A percentile compares a stretch with the other conserved stretches of the same genome.
Evolutionary conservation across 2,113 vertebrate species (phyloP).

Genomic region (Dicentrarchus labrax): DNA sequence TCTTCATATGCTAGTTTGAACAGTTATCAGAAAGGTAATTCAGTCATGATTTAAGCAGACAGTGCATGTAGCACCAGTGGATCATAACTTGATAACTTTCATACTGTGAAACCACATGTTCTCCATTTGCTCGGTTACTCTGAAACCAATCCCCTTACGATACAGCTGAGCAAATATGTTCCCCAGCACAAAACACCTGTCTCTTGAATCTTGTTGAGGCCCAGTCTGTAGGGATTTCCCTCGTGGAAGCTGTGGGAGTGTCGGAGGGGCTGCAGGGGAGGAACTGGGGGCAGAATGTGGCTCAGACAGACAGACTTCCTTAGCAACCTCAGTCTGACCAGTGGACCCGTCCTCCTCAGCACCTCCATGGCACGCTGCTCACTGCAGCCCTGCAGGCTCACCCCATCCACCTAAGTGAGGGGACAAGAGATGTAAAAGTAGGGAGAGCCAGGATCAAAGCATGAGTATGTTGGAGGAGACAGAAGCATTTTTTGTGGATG

Average conservation of each 20-base stretch:
- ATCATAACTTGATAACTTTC: neutral
- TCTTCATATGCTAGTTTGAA: neutral
- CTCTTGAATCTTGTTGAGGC: slow-evolving; percentile 75
- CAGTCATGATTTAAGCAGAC: neutral
- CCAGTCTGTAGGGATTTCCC: slow-evolving; percentile 63
- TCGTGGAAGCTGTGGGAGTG: slow-evolving; percentile 79
- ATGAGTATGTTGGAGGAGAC: neutral
- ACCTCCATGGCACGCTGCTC: slow-evolving; percentile 93
- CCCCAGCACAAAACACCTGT: slow-evolving; percentile 63
- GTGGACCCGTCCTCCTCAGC: slow-evolving; percentile 89
- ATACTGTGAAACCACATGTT: neutral
- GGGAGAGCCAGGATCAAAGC: neutral
- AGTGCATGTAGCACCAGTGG: neutral
- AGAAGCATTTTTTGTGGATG: neutral
- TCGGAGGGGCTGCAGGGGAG: slow-evolving; percentile 72
- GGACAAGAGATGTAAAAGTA: slow-evolving; percentile 42
- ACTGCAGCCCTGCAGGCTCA: slow-evolving; percentile 93
- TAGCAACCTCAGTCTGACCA: slow-evolving; percentile 87
- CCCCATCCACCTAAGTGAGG: slow-evolving; percentile 90
- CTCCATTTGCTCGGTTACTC: slow-evolving; percentile 11
- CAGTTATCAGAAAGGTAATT: neutral
- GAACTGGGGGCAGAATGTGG: slow-evolving; percentile 65
- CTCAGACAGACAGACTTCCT: slow-evolving; percentile 77
- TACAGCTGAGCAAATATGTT: neutral
- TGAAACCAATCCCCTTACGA: neutral